Evolutionary conservation across 2,797 vertebrate species (phyloP).

Genomic region (Pseudomugil tenellus): DNA sequence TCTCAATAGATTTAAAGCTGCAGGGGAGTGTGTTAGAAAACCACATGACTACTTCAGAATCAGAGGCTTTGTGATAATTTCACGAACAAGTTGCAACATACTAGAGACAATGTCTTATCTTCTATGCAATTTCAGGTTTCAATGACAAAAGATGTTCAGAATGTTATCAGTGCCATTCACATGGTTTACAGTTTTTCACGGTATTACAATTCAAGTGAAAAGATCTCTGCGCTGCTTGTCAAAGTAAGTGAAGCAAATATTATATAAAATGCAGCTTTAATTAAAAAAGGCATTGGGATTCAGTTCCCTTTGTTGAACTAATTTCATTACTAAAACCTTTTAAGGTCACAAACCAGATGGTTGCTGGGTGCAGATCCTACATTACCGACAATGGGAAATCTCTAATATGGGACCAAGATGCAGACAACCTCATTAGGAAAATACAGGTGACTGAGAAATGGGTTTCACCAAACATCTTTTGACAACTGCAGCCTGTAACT

Average conservation of each 20-base stretch:
- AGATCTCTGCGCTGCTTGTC: conserved; percentile 83
- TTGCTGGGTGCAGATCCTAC: conserved; percentile 84
- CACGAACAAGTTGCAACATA: not conserved
- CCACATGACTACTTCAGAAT: not conserved
- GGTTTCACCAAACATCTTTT: not conserved
- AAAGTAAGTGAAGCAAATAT: conserved; percentile 75
- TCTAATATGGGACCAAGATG: conserved; percentile 86
- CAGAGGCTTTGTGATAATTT: not conserved
- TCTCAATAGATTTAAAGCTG: not conserved
- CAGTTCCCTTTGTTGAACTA: not conserved
- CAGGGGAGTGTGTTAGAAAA: too few species aligned
- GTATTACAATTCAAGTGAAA: conserved; percentile 86
- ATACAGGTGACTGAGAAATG: conserved; percentile 75
- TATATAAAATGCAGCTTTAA: not conserved
- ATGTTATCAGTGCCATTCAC: conserved; percentile 82
- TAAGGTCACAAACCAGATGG: conserved; percentile 90
- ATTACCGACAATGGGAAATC: conserved; percentile 82
- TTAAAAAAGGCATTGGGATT: not conserved
- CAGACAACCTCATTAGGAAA: conserved; percentile 78
- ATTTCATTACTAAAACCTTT: conserved; percentile 8
- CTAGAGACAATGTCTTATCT: not conserved
- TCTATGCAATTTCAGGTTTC: conserved; percentile 77
- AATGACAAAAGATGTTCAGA: conserved; percentile 82
- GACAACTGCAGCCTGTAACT: conserved; percentile 7
- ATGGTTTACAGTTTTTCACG: conserved; percentile 84